phyloP scores from a whole-genome alignment of 92 coral and sea anemone genomes.

The Heliopora coerulea region DNA sequence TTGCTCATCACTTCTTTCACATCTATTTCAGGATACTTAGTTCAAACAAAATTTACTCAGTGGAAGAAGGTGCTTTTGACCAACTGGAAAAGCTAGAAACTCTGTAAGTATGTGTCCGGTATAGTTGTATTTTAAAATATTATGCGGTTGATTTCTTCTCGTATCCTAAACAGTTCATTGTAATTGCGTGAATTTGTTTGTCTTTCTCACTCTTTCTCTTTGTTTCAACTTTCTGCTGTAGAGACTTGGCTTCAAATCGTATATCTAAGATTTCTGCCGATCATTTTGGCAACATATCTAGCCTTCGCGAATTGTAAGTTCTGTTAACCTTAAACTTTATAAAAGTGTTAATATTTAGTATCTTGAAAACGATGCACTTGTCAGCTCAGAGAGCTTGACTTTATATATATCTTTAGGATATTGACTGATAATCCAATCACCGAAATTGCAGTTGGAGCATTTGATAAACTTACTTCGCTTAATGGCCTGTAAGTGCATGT shows the following conservation, averaged over 20 bases:
- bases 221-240: neutral
- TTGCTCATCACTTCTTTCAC: neutral
- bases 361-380: no score
- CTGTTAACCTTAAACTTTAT: no score
- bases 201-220: no score
- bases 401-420: slow-evolving; percentile 28
- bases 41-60: slow-evolving; percentile 41
- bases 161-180: no score
- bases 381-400: no score
- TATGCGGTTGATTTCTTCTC: no score
- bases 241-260: slow-evolving; percentile 42
- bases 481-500: slow-evolving; percentile 48
- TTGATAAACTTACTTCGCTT: slow-evolving; percentile 42
- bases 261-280: slow-evolving; percentile 28
- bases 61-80: slow-evolving; percentile 66
- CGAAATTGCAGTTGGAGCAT: slow-evolving; percentile 47
- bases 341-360: no score
- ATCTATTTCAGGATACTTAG: slow-evolving; percentile 30
- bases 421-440: slow-evolving; percentile 48
- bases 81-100: slow-evolving; percentile 47
- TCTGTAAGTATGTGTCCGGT: slow-evolving; percentile 71
- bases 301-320: slow-evolving; percentile 16
- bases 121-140: no score
- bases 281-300: slow-evolving; percentile 17
- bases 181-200: no score